These are phyloP conservation scores for Catagonus wagneri DNA, from an alignment of 2,113 vertebrate species.

Conservation along the genomic window DNA sequence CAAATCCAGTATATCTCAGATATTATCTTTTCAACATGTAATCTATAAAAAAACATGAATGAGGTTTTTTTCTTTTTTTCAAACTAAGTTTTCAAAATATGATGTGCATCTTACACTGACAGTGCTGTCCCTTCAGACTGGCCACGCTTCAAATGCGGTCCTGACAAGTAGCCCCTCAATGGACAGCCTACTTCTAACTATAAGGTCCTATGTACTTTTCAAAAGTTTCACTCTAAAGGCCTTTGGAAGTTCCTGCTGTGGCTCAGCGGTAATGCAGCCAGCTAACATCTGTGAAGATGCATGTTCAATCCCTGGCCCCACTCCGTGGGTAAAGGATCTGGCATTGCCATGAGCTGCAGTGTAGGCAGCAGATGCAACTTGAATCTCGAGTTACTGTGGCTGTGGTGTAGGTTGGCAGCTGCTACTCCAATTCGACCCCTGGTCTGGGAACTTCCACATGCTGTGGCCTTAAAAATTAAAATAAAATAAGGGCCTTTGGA, in stretches of 20 bases:
- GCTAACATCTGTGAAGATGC: no score
- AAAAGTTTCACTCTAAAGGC: not conserved
- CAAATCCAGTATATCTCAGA: not conserved
- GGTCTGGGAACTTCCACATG: no score
- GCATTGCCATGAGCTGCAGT: no score
- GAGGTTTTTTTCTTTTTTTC: not conserved
- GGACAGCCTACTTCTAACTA: not conserved
- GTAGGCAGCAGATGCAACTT: no score
- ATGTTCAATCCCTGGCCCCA: no score
- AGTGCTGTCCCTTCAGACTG: not conserved
- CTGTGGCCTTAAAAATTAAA: no score
- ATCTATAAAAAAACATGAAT: not conserved
- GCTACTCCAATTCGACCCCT: no score
- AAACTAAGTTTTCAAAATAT: not conserved
- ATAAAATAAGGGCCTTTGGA: not conserved
- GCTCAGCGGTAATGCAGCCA: not conserved
- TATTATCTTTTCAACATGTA: not conserved
- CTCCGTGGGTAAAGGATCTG: no score
- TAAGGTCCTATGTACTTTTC: not conserved
- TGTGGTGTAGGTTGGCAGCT: no score
- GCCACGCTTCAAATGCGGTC: not conserved
- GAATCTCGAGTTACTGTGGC: no score
- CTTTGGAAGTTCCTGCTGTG: not conserved
- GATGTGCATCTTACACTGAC: not conserved
- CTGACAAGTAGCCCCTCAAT: fast-evolving